These are phyloP conservation scores for Augochlora pura DNA, from an alignment of 1,140 invertebrate species.

Conservation along the genomic window DNA sequence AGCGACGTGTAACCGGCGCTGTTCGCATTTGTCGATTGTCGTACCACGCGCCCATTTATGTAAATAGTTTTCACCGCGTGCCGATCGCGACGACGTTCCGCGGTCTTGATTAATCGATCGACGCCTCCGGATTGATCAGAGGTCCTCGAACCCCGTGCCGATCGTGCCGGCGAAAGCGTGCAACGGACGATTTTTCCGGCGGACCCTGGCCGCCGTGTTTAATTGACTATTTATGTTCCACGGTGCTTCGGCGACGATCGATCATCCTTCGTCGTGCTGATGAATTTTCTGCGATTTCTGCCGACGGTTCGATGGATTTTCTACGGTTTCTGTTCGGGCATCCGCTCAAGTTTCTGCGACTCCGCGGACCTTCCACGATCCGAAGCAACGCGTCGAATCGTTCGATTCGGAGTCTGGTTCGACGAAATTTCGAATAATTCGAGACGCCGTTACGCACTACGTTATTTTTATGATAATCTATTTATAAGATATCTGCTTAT, in stretches of 20 bases:
- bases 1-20: not conserved
- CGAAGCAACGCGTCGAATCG: too few species aligned
- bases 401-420: too few species aligned
- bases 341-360: too few species aligned
- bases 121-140: not conserved
- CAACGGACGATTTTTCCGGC: not conserved
- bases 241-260: not conserved
- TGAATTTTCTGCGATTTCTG: not conserved
- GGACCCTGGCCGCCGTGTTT: not conserved
- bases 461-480: too few species aligned
- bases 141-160: not conserved
- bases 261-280: not conserved
- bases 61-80: constrained; percentile 3
- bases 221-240: not conserved
- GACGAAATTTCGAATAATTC: too few species aligned
- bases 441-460: too few species aligned
- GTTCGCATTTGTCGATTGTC: constrained; percentile 6
- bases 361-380: too few species aligned
- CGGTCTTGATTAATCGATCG: constrained; percentile 6
- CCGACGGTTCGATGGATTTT: too few species aligned
- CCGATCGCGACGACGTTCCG: not conserved
- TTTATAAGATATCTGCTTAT: too few species aligned
- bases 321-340: too few species aligned
- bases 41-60: constrained; percentile 3
- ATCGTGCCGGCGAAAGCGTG: not conserved